Conservation (phyloP, 2,888 invertebrate genomes). For the Hecatera dysodea region DNA sequence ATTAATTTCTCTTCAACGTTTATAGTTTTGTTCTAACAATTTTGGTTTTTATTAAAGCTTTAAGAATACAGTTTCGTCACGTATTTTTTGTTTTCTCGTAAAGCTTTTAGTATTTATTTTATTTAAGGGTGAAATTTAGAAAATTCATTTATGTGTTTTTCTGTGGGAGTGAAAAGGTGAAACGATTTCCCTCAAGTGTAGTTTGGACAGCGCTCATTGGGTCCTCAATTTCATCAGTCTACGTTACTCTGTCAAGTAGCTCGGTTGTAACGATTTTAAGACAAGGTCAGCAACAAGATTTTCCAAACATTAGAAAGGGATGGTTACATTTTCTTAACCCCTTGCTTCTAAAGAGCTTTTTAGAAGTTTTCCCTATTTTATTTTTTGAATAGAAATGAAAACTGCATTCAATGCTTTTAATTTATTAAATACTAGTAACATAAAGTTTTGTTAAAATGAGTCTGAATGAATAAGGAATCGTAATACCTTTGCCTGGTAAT, state of each 20-base stretch:
- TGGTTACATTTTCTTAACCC: not conserved
- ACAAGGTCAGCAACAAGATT: not conserved
- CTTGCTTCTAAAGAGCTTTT: not conserved
- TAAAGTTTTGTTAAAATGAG: not conserved
- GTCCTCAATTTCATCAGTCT: not conserved
- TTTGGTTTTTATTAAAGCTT: not conserved
- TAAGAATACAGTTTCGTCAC: accelerated
- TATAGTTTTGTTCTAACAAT: not conserved
- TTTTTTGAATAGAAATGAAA: not conserved
- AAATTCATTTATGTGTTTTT: constrained; percentile 6
- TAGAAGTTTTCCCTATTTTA: not conserved
- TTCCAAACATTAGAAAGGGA: constrained; percentile 6
- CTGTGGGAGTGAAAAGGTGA: not conserved
- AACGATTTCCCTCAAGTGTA: not conserved
- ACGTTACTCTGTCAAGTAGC: not conserved
- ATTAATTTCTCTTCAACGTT: not conserved
- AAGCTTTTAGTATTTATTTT: not conserved
- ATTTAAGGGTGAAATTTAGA: constrained; percentile 1
- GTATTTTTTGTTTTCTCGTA: constrained; percentile 10
- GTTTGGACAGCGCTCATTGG: constrained; percentile 26
- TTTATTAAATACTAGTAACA: not conserved
- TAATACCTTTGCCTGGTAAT: not conserved
- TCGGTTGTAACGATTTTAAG: constrained; percentile 14
- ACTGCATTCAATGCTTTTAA: not conserved
- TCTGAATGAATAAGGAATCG: not conserved